Base-by-base conservation (phyloP, 2,888 invertebrate genomes). In the Aspidiotus rigidus region DNA sequence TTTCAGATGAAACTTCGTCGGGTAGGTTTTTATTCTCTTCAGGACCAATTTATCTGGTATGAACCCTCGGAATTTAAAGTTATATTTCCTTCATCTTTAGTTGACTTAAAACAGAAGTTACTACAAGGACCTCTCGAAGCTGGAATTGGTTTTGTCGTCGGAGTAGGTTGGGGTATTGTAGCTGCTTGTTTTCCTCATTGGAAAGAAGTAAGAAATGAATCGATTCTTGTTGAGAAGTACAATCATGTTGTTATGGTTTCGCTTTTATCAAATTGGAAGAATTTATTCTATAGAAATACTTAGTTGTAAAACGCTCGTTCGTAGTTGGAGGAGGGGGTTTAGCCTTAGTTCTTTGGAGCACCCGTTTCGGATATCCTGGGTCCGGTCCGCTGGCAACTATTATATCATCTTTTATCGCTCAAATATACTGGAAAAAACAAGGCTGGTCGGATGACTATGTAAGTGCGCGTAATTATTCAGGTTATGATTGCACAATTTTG, bases 271-370 rank as follows among this genome's bases (percentile, higher is more conserved):
- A 28, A 28, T 28, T 28, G 5, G 28, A 28, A 5, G 28, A 5
- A 28, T 28, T 5, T 28, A 28, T 71, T 72, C 7, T 5, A 28
- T 69, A 75, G 75, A 62, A 72, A 56, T 70, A 73, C 49, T 72
- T 74, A 28, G 71, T 71, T 10, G 13, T 73, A 7, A 75, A 75
- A 66, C 63, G 72, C 10, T 64, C 69, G 8, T 66, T 83, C 61
- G 74, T 86, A 74, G 78, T 85, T 60, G 78, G 85, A 62, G 80
- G 83, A 64, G 84, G 84, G 62, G 86, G 87, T 64, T 79, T 84
- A 62, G 78, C 87, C 69, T 82, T 85, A 1, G 81, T 85, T 69
- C 82, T 86, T 77, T 85, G 85, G 55, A 84, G 85, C 74, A 80
- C 81, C 70, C 78, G 79, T 39, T 78, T 84, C 72, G 82, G 82